Evolutionary conservation across 2,888 invertebrate species (phyloP), one percentile per base, ranked within the genome.

Genomic region (Sinelater perroti): DNA sequence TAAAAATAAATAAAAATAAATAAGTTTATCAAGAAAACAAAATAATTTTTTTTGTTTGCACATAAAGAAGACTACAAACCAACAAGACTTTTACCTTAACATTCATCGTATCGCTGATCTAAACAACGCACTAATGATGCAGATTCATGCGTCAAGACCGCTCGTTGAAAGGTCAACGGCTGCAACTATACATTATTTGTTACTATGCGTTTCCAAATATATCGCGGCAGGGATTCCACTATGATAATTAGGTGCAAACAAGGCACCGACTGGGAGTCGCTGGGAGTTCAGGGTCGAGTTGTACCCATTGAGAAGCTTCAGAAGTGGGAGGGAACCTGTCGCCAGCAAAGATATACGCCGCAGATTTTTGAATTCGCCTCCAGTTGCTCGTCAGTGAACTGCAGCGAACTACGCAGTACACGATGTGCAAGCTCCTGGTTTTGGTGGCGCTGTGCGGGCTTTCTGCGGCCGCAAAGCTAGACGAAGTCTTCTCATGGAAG

Each of bases 401-500:
- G 18, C 38, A 28, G 16, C 30, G 36, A 10, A 24, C 38, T 16
- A 4, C 38, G 45, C 20, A 21, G 38, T 44, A 55, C 14, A 44
- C n/a, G 67, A 58, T 53, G 61, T 44, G 56, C 18, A 55, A 50
- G 33, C 10, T 60, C 14, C 5, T 38, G 11, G 10, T 60, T 31
- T 11, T 44, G 6, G 10, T 33, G 16, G 33, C 14, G 10, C 28
- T 57, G 16, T 62, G 59, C 46, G 56, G 58, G 6, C 17, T 59
- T 21, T 49, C 76, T 59, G 77, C 79, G 24, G 82, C 80, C 30
- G 83, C 81, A 5, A 81, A 82, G 61, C 80, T 89, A 28, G 80
- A 85, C 51, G 83, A 88, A 66, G 80, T 84, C 51, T 90, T 87
- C 72, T 82, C 82, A 13, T 90, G 91, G 90, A 88, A 88, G 61